Evolutionary conservation across 1,140 invertebrate species (phyloP).

Genomic region (Drosophila chauvacae): DNA sequence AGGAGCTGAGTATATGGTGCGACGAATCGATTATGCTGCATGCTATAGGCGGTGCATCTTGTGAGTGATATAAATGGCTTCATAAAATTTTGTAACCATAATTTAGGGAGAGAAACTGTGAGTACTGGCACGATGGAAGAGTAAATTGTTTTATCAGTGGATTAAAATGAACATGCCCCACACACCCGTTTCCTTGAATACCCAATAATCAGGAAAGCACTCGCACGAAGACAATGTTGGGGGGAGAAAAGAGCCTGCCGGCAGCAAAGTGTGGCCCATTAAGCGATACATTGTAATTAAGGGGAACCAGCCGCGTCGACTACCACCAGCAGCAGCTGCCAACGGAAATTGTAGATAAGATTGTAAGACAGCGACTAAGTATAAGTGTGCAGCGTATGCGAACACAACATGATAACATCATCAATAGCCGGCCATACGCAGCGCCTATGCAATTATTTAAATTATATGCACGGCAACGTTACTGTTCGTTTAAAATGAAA

Average conservation of each 20-base stretch:
- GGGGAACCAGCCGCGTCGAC: slow-evolving; percentile 46
- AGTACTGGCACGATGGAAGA: slow-evolving; percentile 26
- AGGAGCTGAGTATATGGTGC: slow-evolving; percentile 22
- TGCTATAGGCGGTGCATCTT: slow-evolving; percentile 39
- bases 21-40: slow-evolving; percentile 62
- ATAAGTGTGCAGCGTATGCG: slow-evolving; percentile 48
- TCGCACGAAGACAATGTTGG: slow-evolving; percentile 25
- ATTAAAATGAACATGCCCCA: slow-evolving; percentile 35
- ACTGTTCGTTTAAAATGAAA: slow-evolving; percentile 79
- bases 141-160: slow-evolving; percentile 77
- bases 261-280: slow-evolving; percentile 70
- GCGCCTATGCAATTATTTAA: slow-evolving; percentile 72
- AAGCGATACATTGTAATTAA: slow-evolving; percentile 76
- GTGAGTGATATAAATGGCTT: slow-evolving; percentile 81
- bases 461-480: slow-evolving; percentile 68
- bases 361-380: slow-evolving; percentile 49
- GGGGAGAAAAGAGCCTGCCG: slow-evolving; percentile 35
- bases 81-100: slow-evolving; percentile 82
- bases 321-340: slow-evolving; percentile 65
- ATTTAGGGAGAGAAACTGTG: slow-evolving; percentile 42
- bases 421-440: slow-evolving; percentile 60
- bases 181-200: slow-evolving; percentile 9
- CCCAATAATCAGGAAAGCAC: slow-evolving; percentile 45
- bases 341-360: slow-evolving; percentile 79
- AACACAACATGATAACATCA: slow-evolving; percentile 73